Base-by-base conservation (phyloP, 1,140 invertebrate genomes). In the Eurytemora carolleeae region DNA sequence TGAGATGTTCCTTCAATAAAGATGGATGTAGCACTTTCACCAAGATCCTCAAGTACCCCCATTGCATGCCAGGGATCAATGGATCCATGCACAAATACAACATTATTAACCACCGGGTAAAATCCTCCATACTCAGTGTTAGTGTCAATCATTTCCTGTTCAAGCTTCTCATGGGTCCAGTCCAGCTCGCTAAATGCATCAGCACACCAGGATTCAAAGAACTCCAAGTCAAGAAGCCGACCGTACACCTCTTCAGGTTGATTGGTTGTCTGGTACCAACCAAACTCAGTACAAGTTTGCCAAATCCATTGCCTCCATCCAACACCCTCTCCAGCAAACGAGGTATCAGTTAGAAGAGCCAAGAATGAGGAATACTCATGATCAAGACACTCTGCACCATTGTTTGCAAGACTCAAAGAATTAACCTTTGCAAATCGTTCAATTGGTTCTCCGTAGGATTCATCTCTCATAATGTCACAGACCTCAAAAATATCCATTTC, bases 21-120 rank as follows among this genome's bases (percentile, higher is more conserved):
- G 31, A 44, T 44, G n/a, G 31, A 44, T 44, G 31, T 7, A 44
- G 31, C 31, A 44, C 7, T n/a, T 44, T 44, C 31, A 44, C n/a
- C n/a, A 7, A 44, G n/a, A 44, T 44, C 31, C 31, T 62, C 25
- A 20, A 54, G 26, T 19, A 64, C 55, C 12, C 73, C 82, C 24
- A 94, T 74, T 1, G 84, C 83, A 76, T 93, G 88, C 90, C 90
- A 94, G 3, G 90, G 90, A 76, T 95, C 90, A 57, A 92, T 81
- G 1, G 83, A 83, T 58, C 90, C 90, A 70, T 94, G 90, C 24
- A 90, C 83, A 70, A 84, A 91, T 1, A 92, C 79, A 19, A 91
- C 82, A 66, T 85, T 80, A 7, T 44, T n/a, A 44, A 44, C 31
- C 31, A 7, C 7, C 7, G 31, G 31, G n/a, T 12, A 12, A 44